A percentile compares a stretch with the other conserved stretches of the same genome.
phyloP scores from a whole-genome alignment of 2,113 vertebrate genomes.

The Pristiophorus japonicus region DNA sequence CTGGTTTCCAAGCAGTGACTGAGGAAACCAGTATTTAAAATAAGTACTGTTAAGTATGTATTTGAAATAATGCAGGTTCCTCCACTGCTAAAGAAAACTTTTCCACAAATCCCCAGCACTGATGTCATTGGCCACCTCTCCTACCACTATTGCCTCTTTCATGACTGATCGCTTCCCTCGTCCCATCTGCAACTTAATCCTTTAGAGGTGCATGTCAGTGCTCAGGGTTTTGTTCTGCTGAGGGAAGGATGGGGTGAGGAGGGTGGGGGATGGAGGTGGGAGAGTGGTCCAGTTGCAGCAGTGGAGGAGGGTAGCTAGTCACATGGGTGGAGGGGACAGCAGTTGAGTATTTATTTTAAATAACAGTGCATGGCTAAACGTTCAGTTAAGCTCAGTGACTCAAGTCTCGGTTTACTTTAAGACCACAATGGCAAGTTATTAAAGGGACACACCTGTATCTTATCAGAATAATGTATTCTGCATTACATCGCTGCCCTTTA shows the following conservation, averaged over 20 bases:
- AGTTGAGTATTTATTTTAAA: background rate
- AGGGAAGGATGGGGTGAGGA: no score
- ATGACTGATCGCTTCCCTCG: background rate
- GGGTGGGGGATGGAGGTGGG: background rate
- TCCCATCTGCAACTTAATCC: background rate
- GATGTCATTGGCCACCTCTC: background rate
- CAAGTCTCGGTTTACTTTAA: background rate
- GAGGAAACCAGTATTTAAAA: background rate
- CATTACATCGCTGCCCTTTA: background rate
- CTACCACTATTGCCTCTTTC: background rate
- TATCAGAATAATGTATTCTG: background rate
- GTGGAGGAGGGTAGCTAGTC: background rate
- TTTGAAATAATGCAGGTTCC: background rate
- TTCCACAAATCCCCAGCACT: background rate
- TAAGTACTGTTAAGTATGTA: background rate
- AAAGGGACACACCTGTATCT: background rate
- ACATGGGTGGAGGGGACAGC: background rate
- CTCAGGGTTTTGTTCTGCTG: background rate
- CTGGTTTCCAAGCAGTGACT: background rate
- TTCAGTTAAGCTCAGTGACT: background rate
- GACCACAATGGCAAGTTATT: background rate
- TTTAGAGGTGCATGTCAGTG: background rate
- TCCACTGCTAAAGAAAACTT: background rate
- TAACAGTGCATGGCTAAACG: background rate
- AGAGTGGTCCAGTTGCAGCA: background rate